Conservation (phyloP, 2,113 vertebrate genomes). For the Suncus etruscus region DNA sequence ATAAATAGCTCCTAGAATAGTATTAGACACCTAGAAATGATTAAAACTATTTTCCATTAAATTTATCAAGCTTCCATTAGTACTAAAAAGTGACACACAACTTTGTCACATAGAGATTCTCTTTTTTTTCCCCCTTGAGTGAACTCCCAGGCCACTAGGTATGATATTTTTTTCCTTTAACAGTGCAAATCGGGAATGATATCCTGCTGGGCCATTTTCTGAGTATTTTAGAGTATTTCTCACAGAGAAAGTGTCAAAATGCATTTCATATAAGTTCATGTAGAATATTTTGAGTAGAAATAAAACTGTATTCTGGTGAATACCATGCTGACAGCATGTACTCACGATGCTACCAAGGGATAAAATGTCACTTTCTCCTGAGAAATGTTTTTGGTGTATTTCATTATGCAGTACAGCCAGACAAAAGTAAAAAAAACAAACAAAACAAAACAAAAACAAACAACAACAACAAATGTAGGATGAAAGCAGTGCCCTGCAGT, state of each 20-base stretch:
- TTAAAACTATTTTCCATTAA: background rate
- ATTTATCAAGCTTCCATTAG: background rate
- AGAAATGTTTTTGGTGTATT: background rate
- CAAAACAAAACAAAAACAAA: too few species aligned
- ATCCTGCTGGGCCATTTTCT: constrained; percentile 40
- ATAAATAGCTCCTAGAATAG: background rate
- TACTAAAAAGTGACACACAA: background rate
- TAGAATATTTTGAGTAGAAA: constrained; percentile 52
- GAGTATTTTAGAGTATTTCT: constrained; percentile 33
- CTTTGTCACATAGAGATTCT: background rate
- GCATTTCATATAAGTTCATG: constrained; percentile 37
- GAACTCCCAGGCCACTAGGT: background rate
- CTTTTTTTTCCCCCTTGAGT: background rate
- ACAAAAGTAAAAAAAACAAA: background rate
- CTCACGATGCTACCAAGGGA: background rate
- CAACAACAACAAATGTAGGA: background rate
- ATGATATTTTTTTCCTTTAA: constrained; percentile 50
- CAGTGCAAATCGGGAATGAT: constrained; percentile 25
- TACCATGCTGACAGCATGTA: background rate
- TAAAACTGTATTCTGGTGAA: background rate
- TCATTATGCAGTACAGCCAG: background rate
- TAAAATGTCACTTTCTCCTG: constrained; percentile 49
- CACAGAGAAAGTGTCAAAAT: constrained; percentile 42
- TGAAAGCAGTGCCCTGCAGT: background rate
- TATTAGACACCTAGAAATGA: background rate